Evolutionary conservation across 1,140 invertebrate species (phyloP), one percentile per base, ranked within the genome.

Genomic region (Globodera rostochiensis): DNA sequence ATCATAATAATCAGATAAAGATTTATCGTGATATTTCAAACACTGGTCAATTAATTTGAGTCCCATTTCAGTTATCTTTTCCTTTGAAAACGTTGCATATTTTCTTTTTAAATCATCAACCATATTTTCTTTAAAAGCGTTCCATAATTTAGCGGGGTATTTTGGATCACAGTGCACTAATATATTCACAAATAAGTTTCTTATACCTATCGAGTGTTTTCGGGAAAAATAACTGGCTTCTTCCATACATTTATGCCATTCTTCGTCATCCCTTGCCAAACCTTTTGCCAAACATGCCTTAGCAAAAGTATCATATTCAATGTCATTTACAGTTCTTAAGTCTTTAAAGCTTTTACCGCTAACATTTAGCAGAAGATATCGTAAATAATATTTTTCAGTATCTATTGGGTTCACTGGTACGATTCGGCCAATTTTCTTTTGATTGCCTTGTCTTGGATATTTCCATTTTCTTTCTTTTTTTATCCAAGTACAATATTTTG

Each of bases 381-480:
- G 46, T 47, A 74, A 74, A 74, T 74, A 74, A 74, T 74, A 74
- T 74, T 74, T 74, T 47, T 74, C 73, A 9, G 6, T 47, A 36
- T 74, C 73, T 9, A 25, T 74, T 74, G 73, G 73, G 21, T 74
- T 74, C 8, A 74, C 73, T 9, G 46, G 46, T 8, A 9, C n/a
- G 9, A 74, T 1, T 13, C 73, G 21, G 8, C 73, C 73, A 8
- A 74, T 36, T 36, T 47, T 36, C 21, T 74, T 74, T 57, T 8
- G 8, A 9, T 57, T 53, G 7, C 73, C 73, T 36, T 36, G 8
- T 74, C 73, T 74, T 49, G 73, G 73, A 47, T 36, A 74, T 74
- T 74, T 74, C 73, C 73, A 74, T 9, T 7, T 46, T 36, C 21
- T 7, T 57, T 74, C 46, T n/a, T 8, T 74, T 25, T 47, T 74